Conservation (phyloP, 2,797 vertebrate species). For the Zalophus californianus region DNA sequence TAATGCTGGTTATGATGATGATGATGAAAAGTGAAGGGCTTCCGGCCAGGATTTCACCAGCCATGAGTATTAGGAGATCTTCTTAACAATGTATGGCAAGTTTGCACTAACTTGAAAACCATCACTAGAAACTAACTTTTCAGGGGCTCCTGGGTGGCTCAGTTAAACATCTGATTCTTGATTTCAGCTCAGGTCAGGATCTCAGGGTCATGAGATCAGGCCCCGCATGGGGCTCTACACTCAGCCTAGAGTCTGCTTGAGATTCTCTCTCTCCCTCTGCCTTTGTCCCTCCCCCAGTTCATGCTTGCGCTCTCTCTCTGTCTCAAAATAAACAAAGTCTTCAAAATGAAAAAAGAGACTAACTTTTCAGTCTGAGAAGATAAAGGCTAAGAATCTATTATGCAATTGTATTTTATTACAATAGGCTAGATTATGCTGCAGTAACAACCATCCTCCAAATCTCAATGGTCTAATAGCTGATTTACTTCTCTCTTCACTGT, state of each 20-base stretch:
- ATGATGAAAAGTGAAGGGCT: neutral
- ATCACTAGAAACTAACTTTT: neutral
- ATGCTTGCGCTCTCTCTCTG: neutral
- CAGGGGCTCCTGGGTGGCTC: neutral
- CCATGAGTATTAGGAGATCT: neutral
- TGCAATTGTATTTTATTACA: neutral
- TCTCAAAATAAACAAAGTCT: neutral
- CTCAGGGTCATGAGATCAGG: neutral
- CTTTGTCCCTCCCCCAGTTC: neutral
- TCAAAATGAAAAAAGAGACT: neutral
- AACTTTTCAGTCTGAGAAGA: neutral
- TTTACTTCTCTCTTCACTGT: neutral
- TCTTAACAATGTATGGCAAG: neutral
- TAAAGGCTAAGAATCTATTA: neutral
- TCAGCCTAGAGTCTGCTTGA: neutral
- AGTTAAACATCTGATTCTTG: neutral
- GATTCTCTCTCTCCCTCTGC: neutral
- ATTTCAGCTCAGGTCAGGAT: neutral
- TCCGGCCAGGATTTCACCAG: slow-evolving; percentile 1
- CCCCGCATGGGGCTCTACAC: neutral
- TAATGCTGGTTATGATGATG: neutral
- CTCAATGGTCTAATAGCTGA: neutral
- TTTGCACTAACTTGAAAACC: neutral
- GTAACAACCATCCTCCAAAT: neutral
- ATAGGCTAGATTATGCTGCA: neutral